Evolutionary conservation across 2,888 invertebrate genomes (phyloP).

Genomic region (Tortricodes alternella): DNA sequence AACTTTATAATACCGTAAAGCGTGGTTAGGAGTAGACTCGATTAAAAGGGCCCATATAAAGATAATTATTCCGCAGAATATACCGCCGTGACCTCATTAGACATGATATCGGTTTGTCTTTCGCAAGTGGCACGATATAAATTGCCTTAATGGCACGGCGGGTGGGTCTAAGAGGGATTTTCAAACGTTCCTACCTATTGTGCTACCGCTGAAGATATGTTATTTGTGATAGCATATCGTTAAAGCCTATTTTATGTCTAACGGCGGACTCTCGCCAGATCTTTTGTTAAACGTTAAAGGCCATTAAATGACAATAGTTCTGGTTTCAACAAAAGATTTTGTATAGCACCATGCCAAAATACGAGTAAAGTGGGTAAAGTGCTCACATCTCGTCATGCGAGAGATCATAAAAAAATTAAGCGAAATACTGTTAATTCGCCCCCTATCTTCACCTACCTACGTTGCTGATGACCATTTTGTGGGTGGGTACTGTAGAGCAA

Average conservation of each 20-base stretch:
- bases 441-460: too few relatives aligned
- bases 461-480: too few relatives aligned
- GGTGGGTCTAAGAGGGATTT: slow-evolving; percentile 25
- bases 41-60: slow-evolving; percentile 62
- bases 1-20: slow-evolving; percentile 56
- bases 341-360: too few relatives aligned
- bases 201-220: slow-evolving; percentile 21
- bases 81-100: slow-evolving; percentile 45
- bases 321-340: neutral
- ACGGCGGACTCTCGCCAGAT: slow-evolving; percentile 5
- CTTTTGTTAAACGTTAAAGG: slow-evolving; percentile 1
- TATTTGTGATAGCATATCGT: slow-evolving; percentile 30
- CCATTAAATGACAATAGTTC: neutral
- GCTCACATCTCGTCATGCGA: too few relatives aligned
- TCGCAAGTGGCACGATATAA: slow-evolving; percentile 41
- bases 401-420: too few relatives aligned
- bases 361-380: too few relatives aligned
- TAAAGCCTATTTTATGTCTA: slow-evolving; percentile 28
- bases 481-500: too few relatives aligned
- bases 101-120: slow-evolving; percentile 43
- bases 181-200: slow-evolving; percentile 24
- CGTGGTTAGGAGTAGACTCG: slow-evolving; percentile 53
- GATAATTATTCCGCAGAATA: slow-evolving; percentile 58
- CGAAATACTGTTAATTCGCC: too few relatives aligned
- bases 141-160: slow-evolving; percentile 38